phyloP scores from a whole-genome alignment of 2,797 vertebrate species.

The Eulemur rubriventer region DNA sequence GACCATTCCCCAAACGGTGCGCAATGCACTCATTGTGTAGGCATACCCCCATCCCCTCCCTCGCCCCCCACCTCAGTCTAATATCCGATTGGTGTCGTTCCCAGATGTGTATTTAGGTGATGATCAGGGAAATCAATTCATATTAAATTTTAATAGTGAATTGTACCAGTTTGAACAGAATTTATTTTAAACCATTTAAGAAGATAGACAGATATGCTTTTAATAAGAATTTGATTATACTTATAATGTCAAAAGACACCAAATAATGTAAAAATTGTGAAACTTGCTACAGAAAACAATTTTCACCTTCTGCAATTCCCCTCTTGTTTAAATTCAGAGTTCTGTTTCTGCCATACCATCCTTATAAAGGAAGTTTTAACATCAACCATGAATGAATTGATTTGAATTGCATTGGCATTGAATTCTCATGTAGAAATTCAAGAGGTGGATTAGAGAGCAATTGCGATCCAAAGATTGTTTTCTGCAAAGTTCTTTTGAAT shows the following conservation, averaged over 20 bases:
- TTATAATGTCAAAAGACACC: background rate
- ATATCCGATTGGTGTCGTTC: too few relatives aligned
- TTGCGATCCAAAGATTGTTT: slow-evolving; percentile 73
- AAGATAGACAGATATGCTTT: background rate
- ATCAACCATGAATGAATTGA: slow-evolving; percentile 73
- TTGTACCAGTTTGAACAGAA: background rate
- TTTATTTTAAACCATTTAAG: background rate
- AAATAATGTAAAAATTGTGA: slow-evolving; percentile 17
- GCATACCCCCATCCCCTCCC: too few relatives aligned
- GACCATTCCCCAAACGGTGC: too few relatives aligned
- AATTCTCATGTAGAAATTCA: slow-evolving; percentile 70
- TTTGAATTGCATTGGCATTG: slow-evolving; percentile 78
- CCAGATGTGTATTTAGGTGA: too few relatives aligned
- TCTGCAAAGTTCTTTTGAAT: slow-evolving; percentile 81
- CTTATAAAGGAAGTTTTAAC: slow-evolving; percentile 63
- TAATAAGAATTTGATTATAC: slow-evolving; percentile 42
- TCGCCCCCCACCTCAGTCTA: too few relatives aligned
- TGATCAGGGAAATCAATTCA: too few relatives aligned
- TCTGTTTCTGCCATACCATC: slow-evolving; percentile 28
- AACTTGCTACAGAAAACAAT: slow-evolving; percentile 43
- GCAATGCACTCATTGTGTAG: too few relatives aligned
- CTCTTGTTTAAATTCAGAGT: slow-evolving; percentile 52
- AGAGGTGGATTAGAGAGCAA: slow-evolving; percentile 71
- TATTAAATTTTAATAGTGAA: background rate
- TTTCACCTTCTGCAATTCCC: background rate